Conservation (phyloP, 2,113 vertebrate species). For the Potamarius usumacintae region DNA sequence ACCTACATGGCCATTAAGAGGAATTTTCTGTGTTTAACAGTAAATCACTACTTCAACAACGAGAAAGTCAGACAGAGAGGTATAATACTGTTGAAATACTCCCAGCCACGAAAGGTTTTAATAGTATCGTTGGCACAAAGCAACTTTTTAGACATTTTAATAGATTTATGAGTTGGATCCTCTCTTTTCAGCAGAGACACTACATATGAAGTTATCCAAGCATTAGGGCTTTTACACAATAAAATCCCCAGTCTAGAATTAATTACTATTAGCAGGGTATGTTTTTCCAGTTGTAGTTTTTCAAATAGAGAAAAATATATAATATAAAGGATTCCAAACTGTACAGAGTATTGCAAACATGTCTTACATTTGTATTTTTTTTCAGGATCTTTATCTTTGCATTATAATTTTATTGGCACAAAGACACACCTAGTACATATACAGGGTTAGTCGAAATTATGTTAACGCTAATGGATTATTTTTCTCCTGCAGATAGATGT, state of each 20-base stretch:
- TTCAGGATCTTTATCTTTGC: background rate
- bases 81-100: conserved; percentile 33
- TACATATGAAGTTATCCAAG: background rate
- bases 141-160: background rate
- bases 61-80: conserved; percentile 41
- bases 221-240: background rate
- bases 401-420: background rate
- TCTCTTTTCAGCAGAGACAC: background rate
- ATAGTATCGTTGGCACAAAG: conserved; percentile 8
- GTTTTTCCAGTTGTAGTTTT: background rate
- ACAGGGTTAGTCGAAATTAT: background rate
- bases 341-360: background rate
- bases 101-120: conserved; percentile 15
- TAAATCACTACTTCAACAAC: conserved; percentile 53
- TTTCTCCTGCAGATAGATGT: too few species aligned
- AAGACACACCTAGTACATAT: background rate
- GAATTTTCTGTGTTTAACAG: conserved; percentile 48
- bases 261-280: background rate
- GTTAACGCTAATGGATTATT: too few species aligned
- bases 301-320: background rate
- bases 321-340: background rate
- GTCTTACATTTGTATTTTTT: background rate
- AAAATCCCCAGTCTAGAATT: background rate
- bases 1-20: conserved; percentile 51
- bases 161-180: conserved; percentile 4